These are phyloP conservation scores for Heliconius erato DNA, from an alignment of 2,888 invertebrate genomes.

Conservation along the genomic window DNA sequence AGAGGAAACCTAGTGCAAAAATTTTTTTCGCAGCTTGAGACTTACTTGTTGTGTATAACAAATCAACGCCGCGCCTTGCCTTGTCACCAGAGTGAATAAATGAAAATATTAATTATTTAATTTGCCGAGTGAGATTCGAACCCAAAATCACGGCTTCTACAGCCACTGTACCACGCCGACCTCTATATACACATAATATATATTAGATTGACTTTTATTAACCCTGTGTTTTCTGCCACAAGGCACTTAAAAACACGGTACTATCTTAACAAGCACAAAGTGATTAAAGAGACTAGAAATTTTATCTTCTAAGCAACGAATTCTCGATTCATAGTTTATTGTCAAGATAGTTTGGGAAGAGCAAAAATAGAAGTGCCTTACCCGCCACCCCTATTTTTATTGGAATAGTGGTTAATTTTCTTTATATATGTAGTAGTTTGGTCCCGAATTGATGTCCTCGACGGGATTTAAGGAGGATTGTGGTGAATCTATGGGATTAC, in stretches of 20 bases:
- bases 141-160: background rate
- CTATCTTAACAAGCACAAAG: background rate
- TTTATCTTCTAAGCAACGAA: slow-evolving; percentile 4
- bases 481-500: slow-evolving; percentile 56
- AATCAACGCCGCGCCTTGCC: too few relatives aligned
- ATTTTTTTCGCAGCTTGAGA: too few relatives aligned
- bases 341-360: slow-evolving; percentile 16
- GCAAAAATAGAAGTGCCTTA: background rate
- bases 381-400: slow-evolving; percentile 20
- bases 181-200: background rate
- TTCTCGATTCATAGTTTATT: slow-evolving; percentile 28
- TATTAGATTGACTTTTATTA: too few relatives aligned
- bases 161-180: background rate
- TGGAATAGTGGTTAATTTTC: slow-evolving; percentile 1
- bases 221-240: too few relatives aligned
- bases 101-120: background rate
- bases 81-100: too few relatives aligned
- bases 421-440: background rate
- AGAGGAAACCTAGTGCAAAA: too few relatives aligned
- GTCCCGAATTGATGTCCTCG: background rate
- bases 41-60: too few relatives aligned
- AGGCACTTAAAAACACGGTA: background rate
- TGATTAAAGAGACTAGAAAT: slow-evolving; percentile 16
- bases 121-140: background rate
- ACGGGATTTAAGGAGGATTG: slow-evolving; percentile 10